phyloP scores from a whole-genome alignment of 2,888 invertebrate species.

The Myopa tessellatipennis region DNA sequence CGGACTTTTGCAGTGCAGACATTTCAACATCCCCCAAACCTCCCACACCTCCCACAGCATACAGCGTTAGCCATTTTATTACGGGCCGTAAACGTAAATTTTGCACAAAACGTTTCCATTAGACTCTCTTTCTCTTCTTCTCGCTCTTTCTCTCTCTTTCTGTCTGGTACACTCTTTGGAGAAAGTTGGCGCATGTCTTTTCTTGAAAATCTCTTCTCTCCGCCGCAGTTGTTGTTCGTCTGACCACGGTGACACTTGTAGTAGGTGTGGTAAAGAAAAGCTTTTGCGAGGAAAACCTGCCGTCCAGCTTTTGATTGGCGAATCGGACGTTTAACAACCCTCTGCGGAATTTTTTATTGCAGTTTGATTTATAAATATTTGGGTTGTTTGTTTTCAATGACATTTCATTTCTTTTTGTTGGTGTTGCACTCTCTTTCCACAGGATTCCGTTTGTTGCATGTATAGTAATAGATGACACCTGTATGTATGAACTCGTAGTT shows the following conservation, averaged over 20 bases:
- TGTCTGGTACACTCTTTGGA: background rate
- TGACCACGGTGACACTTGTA: background rate
- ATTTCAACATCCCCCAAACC: background rate
- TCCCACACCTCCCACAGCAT: constrained; percentile 44
- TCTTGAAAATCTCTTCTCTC: constrained; percentile 5
- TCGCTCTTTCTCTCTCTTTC: background rate
- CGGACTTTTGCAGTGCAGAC: background rate
- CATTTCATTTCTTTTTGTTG: background rate
- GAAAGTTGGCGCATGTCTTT: constrained; percentile 14
- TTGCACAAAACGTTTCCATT: constrained; percentile 1
- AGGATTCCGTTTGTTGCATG: background rate
- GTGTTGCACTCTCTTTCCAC: background rate
- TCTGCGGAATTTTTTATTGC: constrained; percentile 19
- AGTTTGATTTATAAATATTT: constrained; percentile 1
- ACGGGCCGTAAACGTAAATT: constrained; percentile 27
- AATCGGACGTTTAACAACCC: constrained; percentile 52
- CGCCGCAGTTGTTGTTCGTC: background rate
- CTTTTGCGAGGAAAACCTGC: background rate
- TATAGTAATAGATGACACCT: too few relatives aligned
- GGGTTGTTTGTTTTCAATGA: background rate
- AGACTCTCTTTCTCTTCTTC: background rate
- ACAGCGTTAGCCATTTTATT: constrained; percentile 65
- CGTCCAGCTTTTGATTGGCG: constrained; percentile 49
- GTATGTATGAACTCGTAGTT: too few relatives aligned
- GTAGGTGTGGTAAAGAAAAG: constrained; percentile 18